Base-by-base conservation (phyloP, 1,140 invertebrate genomes). In the Drosophila ohnishii region DNA sequence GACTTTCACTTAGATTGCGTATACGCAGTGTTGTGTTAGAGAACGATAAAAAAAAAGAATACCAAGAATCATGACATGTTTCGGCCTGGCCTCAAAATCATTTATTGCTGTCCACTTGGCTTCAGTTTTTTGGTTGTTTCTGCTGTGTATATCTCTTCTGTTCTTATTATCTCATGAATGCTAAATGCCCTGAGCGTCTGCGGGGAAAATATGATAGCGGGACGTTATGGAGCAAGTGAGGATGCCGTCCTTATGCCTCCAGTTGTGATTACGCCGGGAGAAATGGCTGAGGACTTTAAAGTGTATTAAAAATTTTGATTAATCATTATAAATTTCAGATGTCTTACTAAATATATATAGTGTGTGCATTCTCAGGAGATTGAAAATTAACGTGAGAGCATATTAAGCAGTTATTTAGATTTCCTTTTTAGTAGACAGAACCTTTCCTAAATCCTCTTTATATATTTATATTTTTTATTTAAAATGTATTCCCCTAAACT, bases 151-250 rank as follows among this genome's bases (percentile, higher is more conserved):
- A 19, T 69, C 37, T 44, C 14, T 35, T 37, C 16, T 65, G 62
- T 67, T 73, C 69, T 88, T 88, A 88, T 88, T 88, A 88, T 89
- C 80, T 88, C 85, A 88, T 89, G 84, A 89, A 88, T 88, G 84
- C 77, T 89, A 84, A 89, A 88, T 88, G 85, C 85, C 77, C 71
- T 40, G 37, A 72, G 67, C 40, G 59, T 48, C 40, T 72, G 65
- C 53, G 37, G 63, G 63, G 56, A 60, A 65, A 71, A 40, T 59
- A 35, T 72, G 69, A 67, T 60, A 44, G 48, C 59, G 40, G 62
- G 30, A 48, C 47, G 57, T 56, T 71, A 55, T 37, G 51, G 19
- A 55, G 8, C 34, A 25, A 37, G 39, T 48, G 56, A 70, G 67
- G 19, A 32, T 32, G 22, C 8, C 28, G 37, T 8, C 65, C 25